These are phyloP conservation scores for Lacanobia wlatinum DNA, from an alignment of 2,888 invertebrate species.

Conservation along the genomic window DNA sequence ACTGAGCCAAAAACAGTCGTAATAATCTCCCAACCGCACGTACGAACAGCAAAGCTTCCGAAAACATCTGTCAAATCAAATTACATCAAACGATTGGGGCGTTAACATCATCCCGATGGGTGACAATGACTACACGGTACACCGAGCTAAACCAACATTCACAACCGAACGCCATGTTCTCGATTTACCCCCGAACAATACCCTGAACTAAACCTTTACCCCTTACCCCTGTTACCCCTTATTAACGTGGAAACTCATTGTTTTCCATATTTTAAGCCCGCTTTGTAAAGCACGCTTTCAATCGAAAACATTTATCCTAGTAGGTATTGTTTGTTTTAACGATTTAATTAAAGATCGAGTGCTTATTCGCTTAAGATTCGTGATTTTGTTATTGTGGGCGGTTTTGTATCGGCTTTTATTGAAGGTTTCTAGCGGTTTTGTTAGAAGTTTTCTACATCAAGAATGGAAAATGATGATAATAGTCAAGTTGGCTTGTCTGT, in stretches of 20 bases:
- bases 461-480: too few species aligned
- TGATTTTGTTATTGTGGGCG: constrained; percentile 44
- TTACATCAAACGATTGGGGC: constrained; percentile 75
- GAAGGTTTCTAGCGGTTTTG: not conserved
- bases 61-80: constrained; percentile 84
- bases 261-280: constrained; percentile 86
- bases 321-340: constrained; percentile 72
- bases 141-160: constrained; percentile 83
- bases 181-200: constrained; percentile 78
- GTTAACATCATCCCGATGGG: constrained; percentile 82
- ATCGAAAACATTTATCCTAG: constrained; percentile 74
- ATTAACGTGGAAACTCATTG: constrained; percentile 87
- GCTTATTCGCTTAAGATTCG: constrained; percentile 35
- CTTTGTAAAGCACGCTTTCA: constrained; percentile 72
- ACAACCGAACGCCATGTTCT: constrained; percentile 75
- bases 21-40: constrained; percentile 47
- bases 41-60: constrained; percentile 43
- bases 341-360: constrained; percentile 71
- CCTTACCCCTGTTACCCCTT: constrained; percentile 78
- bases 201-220: constrained; percentile 65
- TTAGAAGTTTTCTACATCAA: not conserved
- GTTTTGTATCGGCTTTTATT: constrained; percentile 26
- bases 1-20: constrained; percentile 34
- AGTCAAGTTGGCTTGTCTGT: not conserved
- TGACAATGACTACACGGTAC: constrained; percentile 84